Evolutionary conservation across 2,888 invertebrate species (phyloP).

Genomic region (Nowickia ferox): DNA sequence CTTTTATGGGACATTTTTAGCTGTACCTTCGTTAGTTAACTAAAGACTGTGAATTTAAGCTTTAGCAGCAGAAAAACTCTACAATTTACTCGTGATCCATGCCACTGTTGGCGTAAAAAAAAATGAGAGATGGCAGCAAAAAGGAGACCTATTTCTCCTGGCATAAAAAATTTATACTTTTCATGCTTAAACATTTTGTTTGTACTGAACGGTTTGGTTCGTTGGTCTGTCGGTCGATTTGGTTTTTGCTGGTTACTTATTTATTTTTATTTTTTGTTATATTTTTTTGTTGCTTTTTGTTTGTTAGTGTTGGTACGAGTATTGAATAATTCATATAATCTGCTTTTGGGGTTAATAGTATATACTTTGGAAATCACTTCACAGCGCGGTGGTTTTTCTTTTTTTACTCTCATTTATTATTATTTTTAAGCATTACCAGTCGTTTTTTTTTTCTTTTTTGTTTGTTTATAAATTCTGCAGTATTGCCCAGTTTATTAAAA

Average conservation of each 20-base stretch:
- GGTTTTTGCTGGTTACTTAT: constrained; percentile 21
- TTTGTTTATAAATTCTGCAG: constrained; percentile 52
- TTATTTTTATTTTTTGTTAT: constrained; percentile 20
- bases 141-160: constrained; percentile 12
- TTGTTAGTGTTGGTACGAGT: constrained; percentile 37
- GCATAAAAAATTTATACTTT: constrained; percentile 29
- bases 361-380: constrained; percentile 66
- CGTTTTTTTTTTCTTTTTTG: constrained; percentile 21
- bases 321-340: constrained; percentile 70
- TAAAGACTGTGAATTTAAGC: too few species aligned
- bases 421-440: constrained; percentile 12
- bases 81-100: too few species aligned
- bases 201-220: constrained; percentile 43
- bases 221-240: constrained; percentile 13
- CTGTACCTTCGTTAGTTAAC: too few species aligned
- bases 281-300: constrained; percentile 34
- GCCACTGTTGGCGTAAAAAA: not conserved
- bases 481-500: constrained; percentile 63
- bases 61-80: not conserved
- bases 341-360: constrained; percentile 69
- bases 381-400: constrained; percentile 52
- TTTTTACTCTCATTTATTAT: not conserved
- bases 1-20: not conserved
- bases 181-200: constrained; percentile 43
- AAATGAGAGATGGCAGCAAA: not conserved